Percentiles rank a stretch among this genome's conserved stretches.
Conservation (phyloP, 2,113 vertebrate species). For the Microcebus griseorufus region DNA sequence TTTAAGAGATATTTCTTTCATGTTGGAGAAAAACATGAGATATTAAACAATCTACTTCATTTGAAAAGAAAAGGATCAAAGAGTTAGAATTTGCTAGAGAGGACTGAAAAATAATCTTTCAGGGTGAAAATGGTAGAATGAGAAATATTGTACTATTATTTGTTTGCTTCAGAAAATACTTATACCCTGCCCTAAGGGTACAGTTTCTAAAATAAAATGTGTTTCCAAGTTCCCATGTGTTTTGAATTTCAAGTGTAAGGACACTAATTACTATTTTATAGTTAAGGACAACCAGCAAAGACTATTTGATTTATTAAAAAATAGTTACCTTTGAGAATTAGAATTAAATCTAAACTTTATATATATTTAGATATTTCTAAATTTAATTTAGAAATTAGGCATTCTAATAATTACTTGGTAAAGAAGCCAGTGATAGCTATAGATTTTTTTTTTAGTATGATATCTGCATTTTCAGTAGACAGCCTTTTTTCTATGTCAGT, state of each 20-base stretch:
- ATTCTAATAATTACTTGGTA: neutral
- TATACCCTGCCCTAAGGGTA: neutral
- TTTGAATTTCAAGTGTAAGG: neutral
- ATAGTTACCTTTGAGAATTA: neutral
- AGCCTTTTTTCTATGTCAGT: neutral
- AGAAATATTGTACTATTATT: neutral
- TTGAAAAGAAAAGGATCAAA: neutral
- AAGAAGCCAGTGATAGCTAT: neutral
- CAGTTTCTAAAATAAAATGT: constrained; percentile 1
- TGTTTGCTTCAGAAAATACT: neutral
- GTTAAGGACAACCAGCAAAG: neutral
- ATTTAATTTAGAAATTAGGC: neutral
- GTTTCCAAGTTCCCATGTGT: neutral
- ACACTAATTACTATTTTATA: neutral
- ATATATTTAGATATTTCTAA: neutral
- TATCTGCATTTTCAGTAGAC: neutral
- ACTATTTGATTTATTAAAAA: neutral
- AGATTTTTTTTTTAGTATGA: neutral
- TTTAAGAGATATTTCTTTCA: neutral
- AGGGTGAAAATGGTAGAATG: neutral
- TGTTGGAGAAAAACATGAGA: neutral
- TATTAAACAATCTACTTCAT: neutral
- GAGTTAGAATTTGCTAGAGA: neutral
- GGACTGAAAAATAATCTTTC: neutral
- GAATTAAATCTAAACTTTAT: neutral